Base-by-base conservation (phyloP, 92 coral and sea anemone species). In the Epizoanthus rinbou region DNA sequence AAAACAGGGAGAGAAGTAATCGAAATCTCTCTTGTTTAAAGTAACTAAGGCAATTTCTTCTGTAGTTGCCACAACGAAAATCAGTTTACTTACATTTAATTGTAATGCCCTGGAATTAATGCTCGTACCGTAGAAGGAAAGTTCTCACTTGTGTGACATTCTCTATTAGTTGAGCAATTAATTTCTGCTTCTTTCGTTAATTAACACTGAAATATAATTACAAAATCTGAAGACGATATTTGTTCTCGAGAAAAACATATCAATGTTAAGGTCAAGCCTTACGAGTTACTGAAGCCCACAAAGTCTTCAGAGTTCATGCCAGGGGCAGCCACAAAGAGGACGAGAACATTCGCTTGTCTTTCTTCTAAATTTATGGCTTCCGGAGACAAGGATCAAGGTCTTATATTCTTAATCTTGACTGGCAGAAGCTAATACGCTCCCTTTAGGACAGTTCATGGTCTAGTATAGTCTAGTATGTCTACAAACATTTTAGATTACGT, bases 331-430 rank as follows among this genome's bases (percentile, higher is more conserved):
- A 50, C 35, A 31, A 22, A 23, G 58, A 21, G 39, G 39, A 17
- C 37, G 67, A 31, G 56, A 57, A 33, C 43, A 67, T 28, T 28
- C 22, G 72, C 72, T 28, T 54, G 64, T 54, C 64, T 19, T n/a
- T 8, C 2, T 14, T 17, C 7, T 63, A 62, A 57, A 78, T 78
- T 78, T 59, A 78, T 78, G 62, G 72, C 82, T 78, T 78, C 82
- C 82, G 71, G 71, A 41, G 64, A 69, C 47, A 63, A 13, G 47
- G 31, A 17, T 60, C 8, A 43, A 43, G 54, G 54, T 47, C 3
- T 47, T 47, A 47, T 8, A 47, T 47, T 47, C 54, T 47, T 47
- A 8, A 47, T 47, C 54, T 47, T 47, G 54, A 47, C 54, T 47
- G 54, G 54, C 54, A 47, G 37, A 19, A 62, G 37, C 82, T 59